phyloP scores from a whole-genome alignment of 1,140 invertebrate species.

The Bombus pyrosoma region DNA sequence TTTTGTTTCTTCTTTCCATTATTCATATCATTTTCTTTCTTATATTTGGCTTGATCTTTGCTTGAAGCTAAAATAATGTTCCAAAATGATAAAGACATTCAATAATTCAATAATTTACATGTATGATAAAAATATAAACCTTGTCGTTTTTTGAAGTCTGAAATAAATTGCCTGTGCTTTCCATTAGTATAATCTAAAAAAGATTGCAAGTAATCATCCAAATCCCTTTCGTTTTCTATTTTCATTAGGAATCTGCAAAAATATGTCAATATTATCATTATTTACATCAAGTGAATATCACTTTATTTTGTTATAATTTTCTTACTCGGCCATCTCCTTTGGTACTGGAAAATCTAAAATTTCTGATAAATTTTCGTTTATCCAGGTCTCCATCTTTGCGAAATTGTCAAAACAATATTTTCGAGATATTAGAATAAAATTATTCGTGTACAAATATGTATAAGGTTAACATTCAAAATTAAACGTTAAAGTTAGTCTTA shows the following conservation, averaged over 20 bases:
- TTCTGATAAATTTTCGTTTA: conserved; percentile 83
- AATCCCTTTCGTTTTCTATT: conserved; percentile 86
- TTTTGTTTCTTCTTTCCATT: conserved; percentile 60
- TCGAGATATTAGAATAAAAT: background rate
- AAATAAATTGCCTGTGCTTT: conserved; percentile 86
- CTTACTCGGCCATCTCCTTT: conserved; percentile 86
- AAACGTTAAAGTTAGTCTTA: too few relatives aligned
- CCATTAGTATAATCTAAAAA: conserved; percentile 86
- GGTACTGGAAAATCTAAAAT: conserved; percentile 85
- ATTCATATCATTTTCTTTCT: conserved; percentile 65
- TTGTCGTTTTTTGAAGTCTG: conserved; percentile 84
- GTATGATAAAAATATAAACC: conserved; percentile 37
- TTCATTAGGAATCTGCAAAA: conserved; percentile 84
- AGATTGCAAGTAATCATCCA: conserved; percentile 88
- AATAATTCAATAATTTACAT: conserved; percentile 21
- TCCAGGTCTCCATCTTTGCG: conserved; percentile 83
- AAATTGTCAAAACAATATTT: background rate
- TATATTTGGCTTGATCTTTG: conserved; percentile 62
- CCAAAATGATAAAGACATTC: conserved; percentile 13
- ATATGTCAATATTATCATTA: conserved; percentile 10
- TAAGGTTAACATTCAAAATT: background rate
- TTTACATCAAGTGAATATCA: background rate
- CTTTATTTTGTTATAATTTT: conserved; percentile 37
- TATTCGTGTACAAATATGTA: too few relatives aligned
- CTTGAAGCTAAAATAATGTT: conserved; percentile 49